Evolutionary conservation across 2,797 vertebrate genomes (phyloP).

Genomic region (Phoxinus dragarum): DNA sequence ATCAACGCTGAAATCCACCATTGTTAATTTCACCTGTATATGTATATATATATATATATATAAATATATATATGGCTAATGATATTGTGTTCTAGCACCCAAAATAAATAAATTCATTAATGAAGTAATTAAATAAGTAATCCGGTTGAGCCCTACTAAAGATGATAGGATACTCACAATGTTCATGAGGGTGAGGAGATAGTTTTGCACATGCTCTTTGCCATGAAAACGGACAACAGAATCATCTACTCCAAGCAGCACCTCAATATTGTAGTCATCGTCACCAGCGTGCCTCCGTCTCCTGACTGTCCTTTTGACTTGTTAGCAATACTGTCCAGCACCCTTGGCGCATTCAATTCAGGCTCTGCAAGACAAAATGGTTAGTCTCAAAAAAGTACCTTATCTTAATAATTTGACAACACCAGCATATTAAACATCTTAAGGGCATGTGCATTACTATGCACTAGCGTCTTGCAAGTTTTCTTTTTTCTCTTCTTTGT

Average conservation of each 20-base stretch:
- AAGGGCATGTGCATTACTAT: conserved; percentile 7
- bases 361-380: conserved; percentile 63
- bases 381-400: background rate
- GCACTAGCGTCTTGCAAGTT: conserved; percentile 10
- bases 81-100: background rate
- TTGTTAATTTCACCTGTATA: too few species aligned
- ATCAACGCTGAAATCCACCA: too few species aligned
- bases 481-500: background rate
- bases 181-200: conserved; percentile 98
- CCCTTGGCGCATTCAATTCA: conserved; percentile 71
- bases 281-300: conserved; percentile 83
- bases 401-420: conserved; percentile 1
- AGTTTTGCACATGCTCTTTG: conserved; percentile 98
- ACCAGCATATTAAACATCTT: background rate
- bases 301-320: conserved; percentile 81
- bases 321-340: conserved; percentile 77
- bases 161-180: conserved; percentile 85
- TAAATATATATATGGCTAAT: background rate
- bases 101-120: background rate
- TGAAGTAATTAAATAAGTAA: background rate
- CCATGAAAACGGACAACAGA: conserved; percentile 97
- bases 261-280: conserved; percentile 93
- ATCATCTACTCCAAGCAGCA: conserved; percentile 95
- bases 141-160: background rate
- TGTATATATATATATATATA: too few species aligned